Evolutionary conservation across 2,797 vertebrate species (phyloP), one percentile per base, ranked within the genome.

Genomic region (Sebastes paucispinis): DNA sequence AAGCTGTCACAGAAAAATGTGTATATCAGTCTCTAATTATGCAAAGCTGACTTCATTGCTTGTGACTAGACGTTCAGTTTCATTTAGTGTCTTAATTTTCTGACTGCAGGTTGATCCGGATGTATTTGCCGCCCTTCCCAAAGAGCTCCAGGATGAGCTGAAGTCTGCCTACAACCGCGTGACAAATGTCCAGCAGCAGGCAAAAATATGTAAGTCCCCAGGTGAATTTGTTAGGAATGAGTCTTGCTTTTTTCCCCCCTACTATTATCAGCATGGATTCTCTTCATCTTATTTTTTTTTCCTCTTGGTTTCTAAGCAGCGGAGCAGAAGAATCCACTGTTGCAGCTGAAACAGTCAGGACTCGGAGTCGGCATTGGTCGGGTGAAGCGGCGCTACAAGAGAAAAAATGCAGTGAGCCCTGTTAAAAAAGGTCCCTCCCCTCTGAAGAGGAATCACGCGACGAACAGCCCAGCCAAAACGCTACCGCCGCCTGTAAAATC

Each of bases 71-170:
- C 1, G 6, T 22, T 82, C 22, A 27, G 47, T 43, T 64, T 64
- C 10, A 54, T 55, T 55, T 18, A 27, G 14, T 69, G 18, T 60
- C 39, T 66, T 6, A 0, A 18, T 3, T 85, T 36, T 84, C 34
- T 85, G 66, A 69, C 67, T 71, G 18, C 87, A 96, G 96, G 98
- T 99, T 71, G 98, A 99, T 91, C 98, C 98, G 1, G 98, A 99
- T 7, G 98, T 99, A 79, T 99, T 99, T 90, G 97, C 97, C 60
- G 98, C 97, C 2, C 95, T 99, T 69, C 98, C 98, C 75, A 94
- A 93, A 89, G 98, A 99, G 88, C 94, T 99, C 80, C 98, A 99
- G 80, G 97, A 97, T 32, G 98, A 99, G 82, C 93, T 99, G 63
- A 97, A 92, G 91, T 96, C 97, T 85, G 98, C 98, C 0, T 99